Percentiles rank a stretch among this genome's conserved stretches.
These are phyloP conservation scores for Mamestra configurata DNA, from an alignment of 1,140 invertebrate species.

Conservation along the genomic window DNA sequence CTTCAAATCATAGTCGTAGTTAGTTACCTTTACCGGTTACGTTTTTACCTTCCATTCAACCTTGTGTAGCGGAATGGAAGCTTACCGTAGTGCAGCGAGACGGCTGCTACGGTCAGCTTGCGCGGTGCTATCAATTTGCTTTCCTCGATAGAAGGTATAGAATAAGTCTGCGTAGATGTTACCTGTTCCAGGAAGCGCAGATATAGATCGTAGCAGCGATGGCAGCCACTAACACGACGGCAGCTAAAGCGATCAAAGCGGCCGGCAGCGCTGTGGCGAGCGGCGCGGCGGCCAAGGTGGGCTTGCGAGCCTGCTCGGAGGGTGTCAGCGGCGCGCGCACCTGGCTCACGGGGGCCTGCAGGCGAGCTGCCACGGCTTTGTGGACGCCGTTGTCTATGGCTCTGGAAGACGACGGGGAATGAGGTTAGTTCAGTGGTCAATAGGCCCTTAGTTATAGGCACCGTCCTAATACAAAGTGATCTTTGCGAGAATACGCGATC, in stretches of 20 bases:
- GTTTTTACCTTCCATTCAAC: too few species aligned
- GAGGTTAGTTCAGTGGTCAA: neutral
- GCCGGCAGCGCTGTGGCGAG: constrained; percentile 94
- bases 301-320: constrained; percentile 72
- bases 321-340: constrained; percentile 90
- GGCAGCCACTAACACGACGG: constrained; percentile 95
- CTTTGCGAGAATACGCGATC: too few species aligned
- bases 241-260: constrained; percentile 95
- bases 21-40: too few species aligned
- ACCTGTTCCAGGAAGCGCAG: constrained; percentile 97
- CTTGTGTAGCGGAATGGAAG: too few species aligned
- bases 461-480: too few species aligned
- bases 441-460: too few species aligned
- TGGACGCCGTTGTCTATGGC: constrained; percentile 68
- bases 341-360: constrained; percentile 88
- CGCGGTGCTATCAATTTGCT: too few species aligned
- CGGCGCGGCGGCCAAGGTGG: constrained; percentile 87
- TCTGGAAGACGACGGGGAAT: constrained; percentile 47
- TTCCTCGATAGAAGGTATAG: too few species aligned
- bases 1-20: too few species aligned
- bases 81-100: too few species aligned
- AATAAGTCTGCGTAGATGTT: constrained; percentile 64
- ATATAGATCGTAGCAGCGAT: constrained; percentile 96
- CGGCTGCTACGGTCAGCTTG: too few species aligned
- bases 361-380: constrained; percentile 58